These are phyloP conservation scores for Sialis lutaria DNA, from an alignment of 2,888 invertebrate genomes.

Conservation along the genomic window DNA sequence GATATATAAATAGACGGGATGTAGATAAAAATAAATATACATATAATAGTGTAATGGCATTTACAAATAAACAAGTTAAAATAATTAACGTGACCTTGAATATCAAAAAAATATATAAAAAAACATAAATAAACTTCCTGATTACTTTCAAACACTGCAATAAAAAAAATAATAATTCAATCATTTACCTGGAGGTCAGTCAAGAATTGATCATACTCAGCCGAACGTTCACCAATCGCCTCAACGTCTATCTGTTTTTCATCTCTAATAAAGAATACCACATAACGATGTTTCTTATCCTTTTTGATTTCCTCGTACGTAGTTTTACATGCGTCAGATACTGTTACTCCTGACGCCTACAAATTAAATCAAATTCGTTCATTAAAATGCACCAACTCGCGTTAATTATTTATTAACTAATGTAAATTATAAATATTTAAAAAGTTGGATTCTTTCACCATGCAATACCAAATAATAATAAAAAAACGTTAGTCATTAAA, in stretches of 20 bases:
- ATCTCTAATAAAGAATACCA: slow-evolving; percentile 89
- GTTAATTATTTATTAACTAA: too few species aligned
- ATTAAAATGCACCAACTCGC: too few species aligned
- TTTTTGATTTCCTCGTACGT: slow-evolving; percentile 96
- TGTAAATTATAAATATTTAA: not conserved
- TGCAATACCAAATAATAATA: not conserved
- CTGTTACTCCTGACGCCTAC: slow-evolving; percentile 94
- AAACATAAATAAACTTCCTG: too few species aligned
- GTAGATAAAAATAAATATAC: not conserved
- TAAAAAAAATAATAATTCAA: not conserved
- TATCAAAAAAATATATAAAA: too few species aligned
- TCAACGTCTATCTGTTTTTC: slow-evolving; percentile 94
- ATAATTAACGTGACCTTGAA: too few species aligned
- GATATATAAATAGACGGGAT: too few species aligned
- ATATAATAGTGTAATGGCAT: too few species aligned
- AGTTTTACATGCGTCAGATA: slow-evolving; percentile 86
- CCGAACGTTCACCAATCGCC: slow-evolving; percentile 75
- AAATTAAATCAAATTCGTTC: slow-evolving; percentile 7
- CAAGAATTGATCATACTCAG: slow-evolving; percentile 87
- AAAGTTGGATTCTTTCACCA: not conserved
- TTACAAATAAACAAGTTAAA: not conserved
- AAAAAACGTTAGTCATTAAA: not conserved
- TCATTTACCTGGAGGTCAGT: slow-evolving; percentile 61
- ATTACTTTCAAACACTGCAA: too few species aligned
- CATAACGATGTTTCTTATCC: slow-evolving; percentile 93